Percentiles rank a stretch among this genome's conserved stretches.
phyloP scores from a whole-genome alignment of 2,113 vertebrate genomes.

The Nesogale talazaci region DNA sequence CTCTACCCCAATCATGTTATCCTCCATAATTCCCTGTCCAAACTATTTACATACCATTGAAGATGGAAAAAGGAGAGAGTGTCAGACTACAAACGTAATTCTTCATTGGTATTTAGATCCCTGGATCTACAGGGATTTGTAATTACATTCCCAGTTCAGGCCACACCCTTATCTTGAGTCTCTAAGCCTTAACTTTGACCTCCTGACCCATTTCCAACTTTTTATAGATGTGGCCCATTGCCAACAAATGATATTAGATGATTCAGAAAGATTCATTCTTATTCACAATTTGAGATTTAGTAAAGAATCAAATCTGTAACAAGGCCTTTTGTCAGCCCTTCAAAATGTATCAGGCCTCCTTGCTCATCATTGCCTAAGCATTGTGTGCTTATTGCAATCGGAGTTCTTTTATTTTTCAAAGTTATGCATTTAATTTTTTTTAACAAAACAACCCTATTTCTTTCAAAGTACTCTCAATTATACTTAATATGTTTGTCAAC shows the following conservation, averaged over 20 bases:
- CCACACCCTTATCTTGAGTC: neutral
- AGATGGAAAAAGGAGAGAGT: neutral
- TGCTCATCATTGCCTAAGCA: neutral
- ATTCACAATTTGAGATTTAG: conserved; percentile 20
- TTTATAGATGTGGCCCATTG: neutral
- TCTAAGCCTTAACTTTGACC: neutral
- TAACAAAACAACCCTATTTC: too few species aligned
- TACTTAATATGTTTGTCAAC: too few species aligned
- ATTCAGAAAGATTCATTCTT: conserved; percentile 28
- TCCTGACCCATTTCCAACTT: neutral
- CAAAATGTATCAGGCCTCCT: neutral
- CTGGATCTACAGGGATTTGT: neutral
- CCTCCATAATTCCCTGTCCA: neutral
- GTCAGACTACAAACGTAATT: neutral
- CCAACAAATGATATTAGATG: neutral
- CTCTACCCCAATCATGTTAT: neutral
- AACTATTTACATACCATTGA: neutral
- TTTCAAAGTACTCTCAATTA: too few species aligned
- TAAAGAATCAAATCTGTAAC: neutral
- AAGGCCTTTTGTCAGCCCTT: neutral
- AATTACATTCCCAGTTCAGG: too few species aligned
- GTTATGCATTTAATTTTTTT: too few species aligned
- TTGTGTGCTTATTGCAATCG: neutral
- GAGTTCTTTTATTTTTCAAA: too few species aligned
- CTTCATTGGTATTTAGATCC: neutral